A percentile compares a stretch with the other conserved stretches of the same genome.
Conservation (phyloP, 2,888 invertebrate genomes). For the Lepidonotus clava region DNA sequence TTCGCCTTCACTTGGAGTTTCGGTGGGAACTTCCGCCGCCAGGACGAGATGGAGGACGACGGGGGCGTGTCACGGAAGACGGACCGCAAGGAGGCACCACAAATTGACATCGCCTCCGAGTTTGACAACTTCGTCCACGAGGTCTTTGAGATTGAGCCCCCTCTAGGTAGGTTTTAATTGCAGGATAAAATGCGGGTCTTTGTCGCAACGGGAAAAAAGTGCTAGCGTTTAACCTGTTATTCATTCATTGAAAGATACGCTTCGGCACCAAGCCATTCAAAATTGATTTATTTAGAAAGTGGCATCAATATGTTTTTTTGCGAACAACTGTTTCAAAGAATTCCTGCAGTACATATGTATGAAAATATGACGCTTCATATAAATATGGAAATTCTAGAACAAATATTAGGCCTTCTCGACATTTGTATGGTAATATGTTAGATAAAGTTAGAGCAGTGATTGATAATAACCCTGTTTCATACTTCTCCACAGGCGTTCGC, state of each 20-base stretch:
- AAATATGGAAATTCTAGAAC: background rate
- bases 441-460: background rate
- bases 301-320: no score
- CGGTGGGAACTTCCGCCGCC: conserved; percentile 77
- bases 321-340: no score
- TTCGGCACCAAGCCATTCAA: no score
- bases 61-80: conserved; percentile 64
- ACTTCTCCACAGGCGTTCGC: conserved; percentile 73
- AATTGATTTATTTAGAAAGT: no score
- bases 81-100: conserved; percentile 63
- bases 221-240: no score
- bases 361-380: no score
- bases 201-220: no score
- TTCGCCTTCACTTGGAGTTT: conserved; percentile 80
- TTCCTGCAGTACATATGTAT: no score
- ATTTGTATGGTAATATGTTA: no score
- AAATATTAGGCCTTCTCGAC: no score
- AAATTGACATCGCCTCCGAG: conserved; percentile 77
- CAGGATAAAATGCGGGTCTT: no score
- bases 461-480: background rate
- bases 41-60: conserved; percentile 78
- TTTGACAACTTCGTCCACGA: conserved; percentile 80
- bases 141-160: conserved; percentile 79
- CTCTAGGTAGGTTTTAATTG: conserved; percentile 71
- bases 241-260: no score